Evolutionary conservation across 92 coral and sea anemone genomes (phyloP).

Genomic region (Galaxea fascicularis): DNA sequence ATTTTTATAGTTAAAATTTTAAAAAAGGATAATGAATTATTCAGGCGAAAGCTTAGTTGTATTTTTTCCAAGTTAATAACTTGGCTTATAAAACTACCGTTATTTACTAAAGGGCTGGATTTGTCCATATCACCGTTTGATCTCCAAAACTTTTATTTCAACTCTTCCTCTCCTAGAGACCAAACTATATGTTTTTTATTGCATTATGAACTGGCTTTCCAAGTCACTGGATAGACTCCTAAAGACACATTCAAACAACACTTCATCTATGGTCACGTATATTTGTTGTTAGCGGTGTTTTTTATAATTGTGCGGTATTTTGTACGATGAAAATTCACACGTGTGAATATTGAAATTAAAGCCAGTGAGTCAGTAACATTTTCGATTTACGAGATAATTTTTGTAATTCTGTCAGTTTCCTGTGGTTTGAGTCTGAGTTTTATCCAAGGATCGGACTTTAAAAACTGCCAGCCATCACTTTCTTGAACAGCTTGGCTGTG

Average conservation of each 20-base stretch:
- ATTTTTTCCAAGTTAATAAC: slow-evolving; percentile 31
- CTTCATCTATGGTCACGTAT: not conserved
- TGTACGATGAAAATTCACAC: no score
- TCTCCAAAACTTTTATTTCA: not conserved
- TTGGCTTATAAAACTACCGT: slow-evolving; percentile 5
- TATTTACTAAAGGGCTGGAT: not conserved
- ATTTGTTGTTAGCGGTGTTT: no score
- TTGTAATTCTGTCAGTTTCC: no score
- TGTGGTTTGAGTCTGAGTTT: no score
- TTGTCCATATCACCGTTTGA: not conserved
- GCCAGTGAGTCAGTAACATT: not conserved
- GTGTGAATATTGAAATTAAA: no score
- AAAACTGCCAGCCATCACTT: no score
- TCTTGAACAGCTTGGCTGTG: no score
- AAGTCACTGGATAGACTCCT: not conserved
- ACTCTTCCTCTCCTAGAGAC: not conserved
- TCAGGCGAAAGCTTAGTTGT: slow-evolving; percentile 2
- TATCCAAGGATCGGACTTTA: no score
- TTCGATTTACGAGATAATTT: not conserved
- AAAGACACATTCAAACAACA: not conserved
- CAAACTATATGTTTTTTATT: not conserved
- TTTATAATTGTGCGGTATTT: no score
- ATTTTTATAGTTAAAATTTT: not conserved
- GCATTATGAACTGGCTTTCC: not conserved
- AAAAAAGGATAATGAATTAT: slow-evolving; percentile 16